Percentiles rank a stretch among this genome's conserved stretches.
Evolutionary conservation across 1,140 invertebrate species (phyloP).

Genomic region (Aphelinus atriplicis): DNA sequence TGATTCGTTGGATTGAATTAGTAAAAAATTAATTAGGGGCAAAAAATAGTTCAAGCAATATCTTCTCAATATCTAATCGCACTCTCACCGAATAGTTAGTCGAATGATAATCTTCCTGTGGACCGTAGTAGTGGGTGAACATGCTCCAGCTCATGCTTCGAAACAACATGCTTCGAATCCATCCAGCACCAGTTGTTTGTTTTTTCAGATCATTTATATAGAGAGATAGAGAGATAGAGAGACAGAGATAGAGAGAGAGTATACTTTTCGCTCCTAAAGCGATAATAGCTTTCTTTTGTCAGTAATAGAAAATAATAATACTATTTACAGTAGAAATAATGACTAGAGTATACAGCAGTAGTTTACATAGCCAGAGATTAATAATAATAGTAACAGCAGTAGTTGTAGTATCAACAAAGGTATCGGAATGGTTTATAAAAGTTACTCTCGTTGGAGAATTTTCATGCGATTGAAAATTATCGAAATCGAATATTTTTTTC

Average conservation of each 20-base stretch:
- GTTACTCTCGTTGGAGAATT: constrained; percentile 18
- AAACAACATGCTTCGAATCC: constrained; percentile 37
- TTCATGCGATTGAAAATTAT: background rate
- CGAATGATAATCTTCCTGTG: constrained; percentile 19
- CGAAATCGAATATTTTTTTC: background rate
- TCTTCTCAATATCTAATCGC: background rate
- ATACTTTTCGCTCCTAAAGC: too few relatives aligned
- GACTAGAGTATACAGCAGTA: background rate
- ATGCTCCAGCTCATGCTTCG: constrained; percentile 37
- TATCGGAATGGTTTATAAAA: constrained; percentile 2
- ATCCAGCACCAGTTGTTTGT: constrained; percentile 28
- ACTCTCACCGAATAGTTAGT: constrained; percentile 39
- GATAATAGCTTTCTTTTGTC: background rate
- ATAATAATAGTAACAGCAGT: constrained; percentile 31
- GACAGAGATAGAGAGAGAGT: too few relatives aligned
- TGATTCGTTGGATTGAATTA: too few relatives aligned
- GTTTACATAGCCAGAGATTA: constrained; percentile 20
- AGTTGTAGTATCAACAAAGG: constrained; percentile 15
- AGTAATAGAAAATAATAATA: constrained; percentile 34
- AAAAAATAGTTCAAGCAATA: constrained; percentile 19
- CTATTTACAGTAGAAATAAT: constrained; percentile 22
- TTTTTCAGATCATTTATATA: constrained; percentile 31
- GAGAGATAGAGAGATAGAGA: too few relatives aligned
- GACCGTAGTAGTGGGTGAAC: constrained; percentile 22
- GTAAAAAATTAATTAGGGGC: constrained; percentile 29